Conservation (phyloP, 2,113 vertebrate genomes). For the Baryphthengus martii region DNA sequence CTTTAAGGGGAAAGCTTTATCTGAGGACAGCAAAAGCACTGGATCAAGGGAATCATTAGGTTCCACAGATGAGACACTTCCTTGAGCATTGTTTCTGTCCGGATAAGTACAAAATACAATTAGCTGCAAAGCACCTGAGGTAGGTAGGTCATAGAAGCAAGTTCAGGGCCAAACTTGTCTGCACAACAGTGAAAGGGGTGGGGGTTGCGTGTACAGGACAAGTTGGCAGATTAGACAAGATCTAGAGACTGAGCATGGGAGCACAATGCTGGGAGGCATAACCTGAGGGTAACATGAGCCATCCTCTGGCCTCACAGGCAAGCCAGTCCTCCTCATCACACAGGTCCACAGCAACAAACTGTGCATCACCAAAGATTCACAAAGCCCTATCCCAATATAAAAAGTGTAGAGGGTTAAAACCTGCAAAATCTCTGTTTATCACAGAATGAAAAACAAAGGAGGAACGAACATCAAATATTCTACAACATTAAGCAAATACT, state of each 20-base stretch:
- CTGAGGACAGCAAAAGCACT: neutral
- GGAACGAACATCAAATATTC: neutral
- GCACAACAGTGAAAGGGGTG: fast-evolving
- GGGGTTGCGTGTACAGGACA: fast-evolving
- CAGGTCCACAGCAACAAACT: neutral
- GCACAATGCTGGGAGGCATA: neutral
- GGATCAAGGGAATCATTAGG: fast-evolving
- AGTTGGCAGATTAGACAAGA: neutral
- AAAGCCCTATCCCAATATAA: neutral
- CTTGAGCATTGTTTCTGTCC: neutral
- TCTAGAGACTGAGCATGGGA: neutral
- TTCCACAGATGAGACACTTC: neutral
- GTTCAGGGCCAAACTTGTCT: neutral
- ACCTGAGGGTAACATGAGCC: neutral
- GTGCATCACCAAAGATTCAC: neutral
- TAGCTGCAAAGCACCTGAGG: neutral
- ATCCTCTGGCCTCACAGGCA: neutral
- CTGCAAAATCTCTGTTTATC: neutral
- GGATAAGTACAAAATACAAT: neutral
- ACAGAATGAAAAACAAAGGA: fast-evolving
- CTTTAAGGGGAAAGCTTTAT: neutral
- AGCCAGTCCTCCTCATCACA: neutral
- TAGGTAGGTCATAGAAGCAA: neutral
- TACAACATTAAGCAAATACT: neutral
- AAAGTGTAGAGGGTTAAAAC: neutral